Base-by-base conservation (phyloP, 2,797 vertebrate genomes). In the Decapterus maruadsi region DNA sequence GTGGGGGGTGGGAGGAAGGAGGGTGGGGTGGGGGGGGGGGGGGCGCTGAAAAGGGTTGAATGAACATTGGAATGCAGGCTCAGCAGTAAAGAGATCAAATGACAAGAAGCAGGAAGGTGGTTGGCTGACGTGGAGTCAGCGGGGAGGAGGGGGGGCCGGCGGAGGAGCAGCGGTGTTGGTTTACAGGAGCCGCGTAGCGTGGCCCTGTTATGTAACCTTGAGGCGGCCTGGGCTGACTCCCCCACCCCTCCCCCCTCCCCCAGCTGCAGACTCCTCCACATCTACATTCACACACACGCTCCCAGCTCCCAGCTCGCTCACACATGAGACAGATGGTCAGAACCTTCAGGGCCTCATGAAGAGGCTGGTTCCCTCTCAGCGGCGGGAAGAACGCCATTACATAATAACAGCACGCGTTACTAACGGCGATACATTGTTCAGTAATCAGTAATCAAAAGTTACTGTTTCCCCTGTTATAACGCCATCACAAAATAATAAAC, bases 21-120 rank as follows among this genome's bases (percentile, higher is more conserved):
- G 26, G 26, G 26, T 1, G 26, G 3, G 26, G 26, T 1, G 26
- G 26, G 26, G 26, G 73, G 80, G 71, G 70, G 26, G 78, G 56
- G 64, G 68, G 84, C 76, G 53, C 68, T 68, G 59, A 26, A 71
- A 83, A 60, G 84, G 90, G 87, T 87, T 92, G 85, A 92, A 89
- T 90, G 90, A 90, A 90, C 90, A 90, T 50, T 87, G 90, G 91
- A 93, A 94, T 94, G 93, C 89, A 82, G 87, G 75, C 86, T 93
- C 91, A 91, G 90, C 91, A 90, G 77, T 80, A 69, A 87, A 81
- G 77, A 88, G 90, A 90, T 93, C 91, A 91, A 85, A 84, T 94
- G 82, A 89, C 92, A 85, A 85, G 86, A 76, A 86, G 85, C 74
- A 71, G 75, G 56, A 75, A 77, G 76, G 56, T 48, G 90, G 89